Base-by-base conservation (phyloP, 2,113 vertebrate species). In the Clarias magur region DNA sequence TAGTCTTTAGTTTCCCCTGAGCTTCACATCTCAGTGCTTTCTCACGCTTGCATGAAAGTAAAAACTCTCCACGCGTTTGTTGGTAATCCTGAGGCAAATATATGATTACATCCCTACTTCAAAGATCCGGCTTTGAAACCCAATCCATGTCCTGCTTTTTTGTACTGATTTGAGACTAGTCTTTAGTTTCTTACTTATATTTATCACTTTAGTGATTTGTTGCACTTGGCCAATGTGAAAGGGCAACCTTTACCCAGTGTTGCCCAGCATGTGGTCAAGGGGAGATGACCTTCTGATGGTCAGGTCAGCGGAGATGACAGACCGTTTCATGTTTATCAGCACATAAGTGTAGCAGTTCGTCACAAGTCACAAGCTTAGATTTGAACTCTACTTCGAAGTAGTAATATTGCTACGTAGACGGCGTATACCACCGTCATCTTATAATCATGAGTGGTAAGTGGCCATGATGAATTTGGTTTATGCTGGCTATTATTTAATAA, bases 371-470 rank as follows among this genome's bases (percentile, higher is more conserved):
- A 90, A 91, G 60, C 91, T 83, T 42, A 83, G 68, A 25, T 4
- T 83, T 86, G 56, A 48, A 82, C 90, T 85, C 70, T n/a, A 16
- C 21, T 7, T 57, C 1, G 2, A 72, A 42, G 42, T 73, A 42
- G 17, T 73, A 42, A 13, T 68, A 68, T 38, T 38, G 6, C 17
- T 75, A 62, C 23, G 25, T 42, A 53, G 21, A 62, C 3, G 12
- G 62, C 59, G 30, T 56, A 25, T 54, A 68, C 19, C 78, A 76
- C 19, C 68, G 48, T 7, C 68, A 48, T 42, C 72, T 48, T 65
- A 63, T 82, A 88, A 92, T 60, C 92, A 95, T 95, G 94, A 95
- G 94, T 85, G 94, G 94, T 95, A 92, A 95, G 95, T 95, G 27
- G 27, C 42, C 38, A 75, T 67, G 17, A 15, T 48, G 25, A 83